Evolutionary conservation across 2,797 vertebrate species (phyloP).

Genomic region (Coendou prehensilis): DNA sequence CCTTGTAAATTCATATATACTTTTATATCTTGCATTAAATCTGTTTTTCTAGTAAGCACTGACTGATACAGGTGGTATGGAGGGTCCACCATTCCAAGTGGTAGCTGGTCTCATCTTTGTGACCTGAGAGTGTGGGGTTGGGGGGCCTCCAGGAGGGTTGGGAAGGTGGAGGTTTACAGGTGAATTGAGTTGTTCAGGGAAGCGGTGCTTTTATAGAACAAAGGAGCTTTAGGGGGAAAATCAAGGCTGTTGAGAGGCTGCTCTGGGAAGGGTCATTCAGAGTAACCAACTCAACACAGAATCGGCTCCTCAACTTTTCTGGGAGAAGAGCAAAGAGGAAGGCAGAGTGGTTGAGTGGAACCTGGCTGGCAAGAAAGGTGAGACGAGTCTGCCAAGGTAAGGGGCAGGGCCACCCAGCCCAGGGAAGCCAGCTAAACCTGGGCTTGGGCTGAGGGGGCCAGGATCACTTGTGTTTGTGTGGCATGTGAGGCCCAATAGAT

Average conservation of each 20-base stretch:
- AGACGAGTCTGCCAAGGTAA: background rate
- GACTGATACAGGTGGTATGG: background rate
- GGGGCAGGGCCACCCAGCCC: background rate
- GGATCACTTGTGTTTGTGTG: background rate
- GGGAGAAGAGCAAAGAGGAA: conserved; percentile 65
- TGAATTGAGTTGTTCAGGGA: background rate
- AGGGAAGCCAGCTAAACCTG: background rate
- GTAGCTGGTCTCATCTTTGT: background rate
- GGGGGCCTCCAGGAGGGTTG: background rate
- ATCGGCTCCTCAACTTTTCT: background rate
- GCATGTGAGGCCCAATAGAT: background rate
- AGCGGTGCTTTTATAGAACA: background rate
- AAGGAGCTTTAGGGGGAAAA: conserved; percentile 8
- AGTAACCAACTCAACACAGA: background rate
- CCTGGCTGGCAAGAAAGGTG: background rate
- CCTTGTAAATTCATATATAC: background rate
- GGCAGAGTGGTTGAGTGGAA: conserved; percentile 9
- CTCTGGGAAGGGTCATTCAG: conserved; percentile 37
- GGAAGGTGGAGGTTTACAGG: no score
- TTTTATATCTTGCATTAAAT: background rate
- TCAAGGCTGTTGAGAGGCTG: conserved; percentile 41
- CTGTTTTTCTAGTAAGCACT: background rate
- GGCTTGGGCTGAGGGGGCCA: background rate
- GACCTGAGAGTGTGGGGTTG: background rate
- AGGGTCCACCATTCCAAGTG: background rate